Percentiles rank a stretch among this genome's conserved stretches.
These are phyloP conservation scores for Xenus cinereus DNA, from an alignment of 2,113 vertebrate species.

Conservation along the genomic window DNA sequence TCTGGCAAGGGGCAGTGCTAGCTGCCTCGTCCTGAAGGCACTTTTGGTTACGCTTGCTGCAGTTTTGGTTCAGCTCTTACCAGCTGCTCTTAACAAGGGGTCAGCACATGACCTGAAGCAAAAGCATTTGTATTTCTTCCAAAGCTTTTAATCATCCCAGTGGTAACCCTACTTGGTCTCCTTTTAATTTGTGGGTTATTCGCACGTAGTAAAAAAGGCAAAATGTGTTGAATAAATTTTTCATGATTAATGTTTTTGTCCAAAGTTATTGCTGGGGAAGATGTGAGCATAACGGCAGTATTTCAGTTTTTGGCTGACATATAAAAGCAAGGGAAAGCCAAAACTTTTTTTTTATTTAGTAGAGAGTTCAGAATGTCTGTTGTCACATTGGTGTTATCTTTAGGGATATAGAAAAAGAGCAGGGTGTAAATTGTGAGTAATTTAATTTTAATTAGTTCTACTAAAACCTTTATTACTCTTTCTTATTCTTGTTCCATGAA, in stretches of 20 bases:
- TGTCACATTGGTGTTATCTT: neutral
- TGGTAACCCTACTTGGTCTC: neutral
- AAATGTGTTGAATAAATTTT: neutral
- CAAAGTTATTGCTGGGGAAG: neutral
- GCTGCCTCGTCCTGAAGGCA: neutral
- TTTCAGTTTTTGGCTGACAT: neutral
- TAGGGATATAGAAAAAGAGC: neutral
- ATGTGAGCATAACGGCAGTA: accelerated
- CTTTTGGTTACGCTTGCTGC: neutral
- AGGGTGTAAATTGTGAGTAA: slow-evolving; percentile 6
- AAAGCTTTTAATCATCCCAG: neutral
- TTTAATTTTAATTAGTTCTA: slow-evolving; percentile 52
- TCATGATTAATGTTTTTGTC: slow-evolving; percentile 10
- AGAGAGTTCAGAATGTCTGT: neutral
- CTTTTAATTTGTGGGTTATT: slow-evolving; percentile 19
- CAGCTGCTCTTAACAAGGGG: neutral
- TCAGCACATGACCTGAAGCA: neutral
- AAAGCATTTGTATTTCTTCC: neutral
- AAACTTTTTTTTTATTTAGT: neutral
- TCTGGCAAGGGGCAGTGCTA: neutral
- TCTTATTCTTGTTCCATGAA: neutral
- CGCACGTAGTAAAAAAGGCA: neutral
- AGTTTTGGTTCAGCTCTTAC: neutral
- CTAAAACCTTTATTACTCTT: slow-evolving; percentile 18
- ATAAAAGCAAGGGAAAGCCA: neutral